These are phyloP conservation scores for Petromus typicus DNA, from an alignment of 2,113 vertebrate genomes.

Conservation along the genomic window DNA sequence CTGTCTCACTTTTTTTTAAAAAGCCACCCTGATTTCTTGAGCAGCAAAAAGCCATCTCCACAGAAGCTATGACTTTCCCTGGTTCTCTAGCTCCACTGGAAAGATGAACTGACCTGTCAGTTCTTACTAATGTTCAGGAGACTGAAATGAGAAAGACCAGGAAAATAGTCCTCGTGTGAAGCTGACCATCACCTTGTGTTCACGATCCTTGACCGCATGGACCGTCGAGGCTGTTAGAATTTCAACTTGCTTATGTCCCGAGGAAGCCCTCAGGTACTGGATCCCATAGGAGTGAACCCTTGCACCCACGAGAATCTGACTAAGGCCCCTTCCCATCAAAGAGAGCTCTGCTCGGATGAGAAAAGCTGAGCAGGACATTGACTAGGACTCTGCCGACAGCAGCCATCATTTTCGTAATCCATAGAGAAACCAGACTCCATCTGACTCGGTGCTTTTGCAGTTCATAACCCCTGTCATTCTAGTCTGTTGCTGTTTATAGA, in stretches of 20 bases:
- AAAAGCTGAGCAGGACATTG: background rate
- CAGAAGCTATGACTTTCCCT: background rate
- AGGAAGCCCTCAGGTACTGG: background rate
- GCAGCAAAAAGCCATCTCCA: background rate
- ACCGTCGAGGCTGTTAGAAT: background rate
- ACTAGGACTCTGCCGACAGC: too few species aligned
- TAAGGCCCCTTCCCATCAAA: background rate
- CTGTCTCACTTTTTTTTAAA: background rate
- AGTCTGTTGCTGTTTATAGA: background rate
- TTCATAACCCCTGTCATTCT: background rate
- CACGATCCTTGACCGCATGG: background rate
- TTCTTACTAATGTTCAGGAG: background rate
- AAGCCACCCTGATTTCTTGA: background rate
- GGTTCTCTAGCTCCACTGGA: background rate
- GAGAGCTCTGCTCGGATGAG: background rate
- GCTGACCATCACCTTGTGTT: background rate
- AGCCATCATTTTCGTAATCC: background rate
- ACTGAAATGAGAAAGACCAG: background rate
- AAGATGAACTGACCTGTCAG: background rate
- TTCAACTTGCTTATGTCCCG: background rate
- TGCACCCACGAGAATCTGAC: background rate
- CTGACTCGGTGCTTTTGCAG: background rate
- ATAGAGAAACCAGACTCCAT: background rate
- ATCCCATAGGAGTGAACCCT: background rate
- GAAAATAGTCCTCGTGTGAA: background rate